Evolutionary conservation across 2,888 invertebrate species (phyloP).

Genomic region (Dermolepida albohirtum): DNA sequence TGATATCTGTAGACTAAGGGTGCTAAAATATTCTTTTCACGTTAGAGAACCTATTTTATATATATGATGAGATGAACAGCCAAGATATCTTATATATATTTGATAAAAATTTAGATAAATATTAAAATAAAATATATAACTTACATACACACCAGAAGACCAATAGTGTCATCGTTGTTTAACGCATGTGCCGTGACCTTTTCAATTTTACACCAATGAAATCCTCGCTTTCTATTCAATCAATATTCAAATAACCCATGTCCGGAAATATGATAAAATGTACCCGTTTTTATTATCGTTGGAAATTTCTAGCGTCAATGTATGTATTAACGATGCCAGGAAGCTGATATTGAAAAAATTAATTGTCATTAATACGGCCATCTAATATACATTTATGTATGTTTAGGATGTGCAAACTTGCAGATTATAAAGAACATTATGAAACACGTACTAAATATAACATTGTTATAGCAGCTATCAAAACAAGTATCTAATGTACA

Average conservation of each 20-base stretch:
- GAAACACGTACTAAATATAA: no score
- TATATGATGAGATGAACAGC: no score
- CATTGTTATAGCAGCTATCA: no score
- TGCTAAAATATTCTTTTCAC: no score
- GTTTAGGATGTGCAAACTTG: no score
- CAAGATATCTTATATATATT: slow-evolving; percentile 7
- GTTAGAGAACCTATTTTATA: no score
- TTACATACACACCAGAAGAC: slow-evolving; percentile 10
- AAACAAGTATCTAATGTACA: no score
- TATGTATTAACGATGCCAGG: not conserved
- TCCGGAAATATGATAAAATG: slow-evolving; percentile 26
- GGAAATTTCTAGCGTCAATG: slow-evolving; percentile 17
- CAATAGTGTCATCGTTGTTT: slow-evolving; percentile 15
- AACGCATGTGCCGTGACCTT: slow-evolving; percentile 48
- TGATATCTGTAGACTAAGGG: no score
- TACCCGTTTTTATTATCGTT: slow-evolving; percentile 7
- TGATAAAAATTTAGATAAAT: not conserved
- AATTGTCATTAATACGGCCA: not conserved
- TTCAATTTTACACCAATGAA: slow-evolving; percentile 40
- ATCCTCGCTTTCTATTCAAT: slow-evolving; percentile 38
- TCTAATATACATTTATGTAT: no score
- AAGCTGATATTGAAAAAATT: not conserved
- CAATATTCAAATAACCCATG: slow-evolving; percentile 49
- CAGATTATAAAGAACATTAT: no score
- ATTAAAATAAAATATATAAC: slow-evolving; percentile 4